These are phyloP conservation scores for Callimico goeldii DNA, from an alignment of 2,797 vertebrate genomes.

Conservation along the genomic window DNA sequence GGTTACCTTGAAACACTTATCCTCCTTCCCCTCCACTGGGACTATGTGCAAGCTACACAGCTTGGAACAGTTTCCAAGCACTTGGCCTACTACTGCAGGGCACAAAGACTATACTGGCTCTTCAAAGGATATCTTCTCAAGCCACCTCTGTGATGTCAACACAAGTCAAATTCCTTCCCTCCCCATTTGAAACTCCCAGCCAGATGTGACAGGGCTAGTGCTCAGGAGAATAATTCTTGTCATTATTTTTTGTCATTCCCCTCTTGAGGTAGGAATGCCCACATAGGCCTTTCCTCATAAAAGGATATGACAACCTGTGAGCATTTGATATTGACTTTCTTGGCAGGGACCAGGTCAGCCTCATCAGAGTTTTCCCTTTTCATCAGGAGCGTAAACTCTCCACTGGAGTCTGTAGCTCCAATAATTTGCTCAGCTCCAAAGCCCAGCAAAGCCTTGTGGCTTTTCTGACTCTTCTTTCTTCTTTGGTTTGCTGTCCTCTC, in stretches of 20 bases:
- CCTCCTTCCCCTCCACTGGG: not conserved
- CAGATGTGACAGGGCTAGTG: not conserved
- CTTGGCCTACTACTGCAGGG: not conserved
- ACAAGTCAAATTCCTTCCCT: not conserved
- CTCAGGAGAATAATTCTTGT: not conserved
- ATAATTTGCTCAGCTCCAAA: not conserved
- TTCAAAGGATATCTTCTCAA: not conserved
- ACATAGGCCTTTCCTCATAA: not conserved
- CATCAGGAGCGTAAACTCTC: not conserved
- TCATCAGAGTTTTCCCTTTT: not conserved
- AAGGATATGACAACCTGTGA: not conserved
- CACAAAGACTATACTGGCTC: not conserved
- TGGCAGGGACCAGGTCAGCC: not conserved
- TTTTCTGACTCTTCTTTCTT: not conserved
- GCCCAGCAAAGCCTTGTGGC: not conserved
- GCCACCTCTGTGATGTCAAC: conserved; percentile 40
- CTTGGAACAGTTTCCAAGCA: not conserved
- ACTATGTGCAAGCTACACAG: not conserved
- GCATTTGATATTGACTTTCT: not conserved
- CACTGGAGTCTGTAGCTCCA: not conserved
- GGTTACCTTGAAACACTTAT: not conserved
- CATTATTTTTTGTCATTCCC: not conserved
- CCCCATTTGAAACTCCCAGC: not conserved
- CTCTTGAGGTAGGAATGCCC: not conserved
- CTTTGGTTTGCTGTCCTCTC: not conserved